Evolutionary conservation across 2,113 vertebrate genomes (phyloP).

Genomic region (Pycnonotus jocosus): DNA sequence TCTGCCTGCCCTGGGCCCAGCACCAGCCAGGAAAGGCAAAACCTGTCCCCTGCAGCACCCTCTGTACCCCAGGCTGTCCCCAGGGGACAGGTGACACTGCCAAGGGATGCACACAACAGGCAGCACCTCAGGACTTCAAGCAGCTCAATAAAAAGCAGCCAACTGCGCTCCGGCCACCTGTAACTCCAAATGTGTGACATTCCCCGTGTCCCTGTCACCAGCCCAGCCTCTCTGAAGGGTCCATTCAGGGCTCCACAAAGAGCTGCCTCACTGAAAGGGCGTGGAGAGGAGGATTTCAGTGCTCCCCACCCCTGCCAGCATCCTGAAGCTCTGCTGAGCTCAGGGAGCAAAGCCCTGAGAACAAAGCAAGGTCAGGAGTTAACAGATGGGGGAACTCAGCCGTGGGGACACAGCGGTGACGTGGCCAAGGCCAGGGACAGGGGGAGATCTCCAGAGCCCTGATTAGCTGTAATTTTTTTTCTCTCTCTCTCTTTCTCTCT

Average conservation of each 20-base stretch:
- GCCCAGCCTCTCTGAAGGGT: not conserved
- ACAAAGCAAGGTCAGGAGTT: not conserved
- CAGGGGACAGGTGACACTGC: not conserved
- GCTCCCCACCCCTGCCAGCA: not conserved
- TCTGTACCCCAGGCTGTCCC: not conserved
- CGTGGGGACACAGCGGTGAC: not conserved
- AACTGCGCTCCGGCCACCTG: not conserved
- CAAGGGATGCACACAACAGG: rapidly evolving
- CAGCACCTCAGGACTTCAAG: not conserved
- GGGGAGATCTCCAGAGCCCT: not conserved
- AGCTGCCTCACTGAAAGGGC: not conserved
- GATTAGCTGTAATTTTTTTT: not conserved
- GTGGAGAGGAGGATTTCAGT: rapidly evolving
- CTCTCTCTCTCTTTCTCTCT: not conserved
- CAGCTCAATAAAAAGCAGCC: not conserved
- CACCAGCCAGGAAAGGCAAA: not conserved
- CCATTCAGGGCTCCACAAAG: not conserved
- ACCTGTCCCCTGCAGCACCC: not conserved
- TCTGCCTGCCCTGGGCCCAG: not conserved
- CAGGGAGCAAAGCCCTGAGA: not conserved
- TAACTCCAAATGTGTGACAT: not conserved
- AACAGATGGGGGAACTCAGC: not conserved
- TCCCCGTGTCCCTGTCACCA: not conserved
- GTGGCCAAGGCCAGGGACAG: not conserved
- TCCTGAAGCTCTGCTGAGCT: not conserved